Percentiles rank a stretch among this genome's conserved stretches.
These are phyloP conservation scores for Drosophila picticornis DNA, from an alignment of 2,888 invertebrate genomes.

Conservation along the genomic window DNA sequence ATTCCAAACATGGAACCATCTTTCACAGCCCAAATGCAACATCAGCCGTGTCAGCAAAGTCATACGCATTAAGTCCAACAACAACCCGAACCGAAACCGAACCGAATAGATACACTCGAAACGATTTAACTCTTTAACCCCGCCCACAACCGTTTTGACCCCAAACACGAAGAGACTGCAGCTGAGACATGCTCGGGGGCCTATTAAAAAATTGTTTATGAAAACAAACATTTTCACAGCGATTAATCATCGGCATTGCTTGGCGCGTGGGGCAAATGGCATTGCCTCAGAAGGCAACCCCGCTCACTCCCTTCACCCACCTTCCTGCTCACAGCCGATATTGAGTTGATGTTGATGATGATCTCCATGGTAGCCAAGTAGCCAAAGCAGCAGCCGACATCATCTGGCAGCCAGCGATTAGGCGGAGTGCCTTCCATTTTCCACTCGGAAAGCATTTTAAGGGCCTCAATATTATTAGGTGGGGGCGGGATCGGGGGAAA, in stretches of 20 bases:
- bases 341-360: conserved; percentile 26
- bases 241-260: conserved; percentile 80
- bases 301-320: not conserved
- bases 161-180: conserved; percentile 21
- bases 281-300: conserved; percentile 3
- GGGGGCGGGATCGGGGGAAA: conserved; percentile 32
- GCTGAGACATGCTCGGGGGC: conserved; percentile 50
- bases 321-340: conserved; percentile 3
- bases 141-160: conserved; percentile 66
- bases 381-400: conserved; percentile 18
- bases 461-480: not conserved
- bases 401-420: conserved; percentile 44
- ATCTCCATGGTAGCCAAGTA: conserved; percentile 62
- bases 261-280: conserved; percentile 68
- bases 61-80: conserved; percentile 70
- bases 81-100: not conserved
- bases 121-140: conserved; percentile 81
- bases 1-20: conserved; percentile 74
- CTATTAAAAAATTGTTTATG: conserved; percentile 84
- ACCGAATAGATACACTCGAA: conserved; percentile 63
- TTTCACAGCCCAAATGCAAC: conserved; percentile 54
- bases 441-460: conserved; percentile 42
- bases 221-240: conserved; percentile 82
- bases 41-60: conserved; percentile 61
- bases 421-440: conserved; percentile 60